A percentile compares a stretch with the other conserved stretches of the same genome.
Evolutionary conservation across 2,888 invertebrate species (phyloP).

Genomic region (Stictocephala bisonia): DNA sequence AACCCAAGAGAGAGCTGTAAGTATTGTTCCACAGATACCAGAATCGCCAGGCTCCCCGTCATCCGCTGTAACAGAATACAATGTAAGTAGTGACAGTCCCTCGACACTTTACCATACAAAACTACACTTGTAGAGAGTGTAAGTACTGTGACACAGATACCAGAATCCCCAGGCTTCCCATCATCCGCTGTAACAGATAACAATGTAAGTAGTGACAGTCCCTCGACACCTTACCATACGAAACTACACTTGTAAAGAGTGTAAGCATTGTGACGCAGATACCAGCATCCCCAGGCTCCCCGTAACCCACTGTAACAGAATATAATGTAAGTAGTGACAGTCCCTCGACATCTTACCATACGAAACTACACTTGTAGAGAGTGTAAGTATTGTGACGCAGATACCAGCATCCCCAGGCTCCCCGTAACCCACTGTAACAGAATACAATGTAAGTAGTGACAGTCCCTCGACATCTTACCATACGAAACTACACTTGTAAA

Average conservation of each 20-base stretch:
- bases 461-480: no score
- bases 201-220: neutral
- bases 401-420: constrained; percentile 74
- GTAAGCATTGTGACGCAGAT: constrained; percentile 87
- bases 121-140: constrained; percentile 86
- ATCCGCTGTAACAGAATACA: constrained; percentile 68
- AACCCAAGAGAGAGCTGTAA: constrained; percentile 85
- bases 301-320: constrained; percentile 70
- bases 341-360: no score
- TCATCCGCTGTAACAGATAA: constrained; percentile 69
- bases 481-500: constrained; percentile 75
- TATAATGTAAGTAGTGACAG: neutral
- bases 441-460: constrained; percentile 72
- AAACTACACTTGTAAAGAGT: no score
- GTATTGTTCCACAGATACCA: constrained; percentile 84
- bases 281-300: constrained; percentile 72
- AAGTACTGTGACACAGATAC: constrained; percentile 85
- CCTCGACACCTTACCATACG: no score
- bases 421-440: constrained; percentile 70
- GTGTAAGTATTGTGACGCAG: constrained; percentile 84
- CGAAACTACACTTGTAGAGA: constrained; percentile 87
- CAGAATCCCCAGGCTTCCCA: constrained; percentile 71
- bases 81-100: no score
- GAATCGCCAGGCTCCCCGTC: constrained; percentile 71
- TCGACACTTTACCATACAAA: no score